phyloP scores from a whole-genome alignment of 2,888 invertebrate genomes.

The Calameuta pallipes region DNA sequence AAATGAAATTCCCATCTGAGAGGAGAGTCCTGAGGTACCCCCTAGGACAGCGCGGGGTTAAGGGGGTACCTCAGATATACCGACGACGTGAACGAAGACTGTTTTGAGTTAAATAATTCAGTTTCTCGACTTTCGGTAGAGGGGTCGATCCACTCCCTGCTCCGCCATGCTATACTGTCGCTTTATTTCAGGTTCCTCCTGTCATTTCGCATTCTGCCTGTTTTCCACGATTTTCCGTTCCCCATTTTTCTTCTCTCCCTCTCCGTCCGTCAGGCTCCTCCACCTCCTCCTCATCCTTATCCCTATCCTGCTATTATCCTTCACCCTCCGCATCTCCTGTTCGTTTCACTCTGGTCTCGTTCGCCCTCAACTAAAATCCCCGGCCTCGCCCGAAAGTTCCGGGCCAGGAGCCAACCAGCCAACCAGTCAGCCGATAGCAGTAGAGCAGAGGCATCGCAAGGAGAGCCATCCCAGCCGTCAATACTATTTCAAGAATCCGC shows the following conservation, averaged over 20 bases:
- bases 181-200: constrained; percentile 15
- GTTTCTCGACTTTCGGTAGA: constrained; percentile 14
- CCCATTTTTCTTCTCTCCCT: constrained; percentile 10
- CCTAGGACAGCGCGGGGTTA: background rate
- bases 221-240: constrained; percentile 24
- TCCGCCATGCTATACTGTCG: background rate
- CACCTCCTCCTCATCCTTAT: background rate
- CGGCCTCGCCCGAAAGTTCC: background rate
- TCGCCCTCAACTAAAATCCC: background rate
- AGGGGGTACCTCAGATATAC: background rate
- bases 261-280: constrained; percentile 20
- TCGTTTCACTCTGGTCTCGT: too few species aligned
- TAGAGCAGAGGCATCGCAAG: background rate
- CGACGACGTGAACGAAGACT: background rate
- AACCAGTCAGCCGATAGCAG: background rate
- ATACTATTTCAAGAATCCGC: background rate
- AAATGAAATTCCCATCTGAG: constrained; percentile 40
- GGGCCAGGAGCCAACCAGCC: background rate
- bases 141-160: background rate
- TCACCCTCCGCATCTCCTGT: background rate
- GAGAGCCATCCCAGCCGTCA: constrained; percentile 8
- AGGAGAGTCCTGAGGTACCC: constrained; percentile 7
- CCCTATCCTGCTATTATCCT: background rate
- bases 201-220: constrained; percentile 32
- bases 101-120: constrained; percentile 11